Evolutionary conservation across 2,797 vertebrate species (phyloP).

Genomic region (Argyrosomus regius): DNA sequence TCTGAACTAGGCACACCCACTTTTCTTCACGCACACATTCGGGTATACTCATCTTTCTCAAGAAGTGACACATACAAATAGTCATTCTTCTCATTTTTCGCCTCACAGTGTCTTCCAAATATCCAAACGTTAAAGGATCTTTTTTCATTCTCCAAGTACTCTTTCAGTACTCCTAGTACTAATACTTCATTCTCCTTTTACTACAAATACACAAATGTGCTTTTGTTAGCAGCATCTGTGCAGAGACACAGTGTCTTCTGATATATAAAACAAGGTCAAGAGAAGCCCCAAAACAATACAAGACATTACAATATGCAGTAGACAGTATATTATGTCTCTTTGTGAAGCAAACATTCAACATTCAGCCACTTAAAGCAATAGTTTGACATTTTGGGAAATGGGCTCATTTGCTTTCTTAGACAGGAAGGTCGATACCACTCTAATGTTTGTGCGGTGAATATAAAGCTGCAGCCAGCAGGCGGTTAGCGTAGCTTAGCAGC

Average conservation of each 20-base stretch:
- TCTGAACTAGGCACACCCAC: slow-evolving; percentile 73
- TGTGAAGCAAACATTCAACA: background rate
- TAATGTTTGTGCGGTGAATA: background rate
- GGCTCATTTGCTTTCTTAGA: background rate
- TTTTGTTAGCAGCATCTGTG: background rate
- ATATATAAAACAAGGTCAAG: slow-evolving; percentile 20
- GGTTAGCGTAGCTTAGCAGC: background rate
- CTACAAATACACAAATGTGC: background rate
- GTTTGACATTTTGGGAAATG: too few relatives aligned
- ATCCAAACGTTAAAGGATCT: background rate
- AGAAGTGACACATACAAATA: background rate
- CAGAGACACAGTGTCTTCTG: background rate
- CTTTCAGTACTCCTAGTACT: too few relatives aligned
- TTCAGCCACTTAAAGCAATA: background rate
- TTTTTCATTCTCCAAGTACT: background rate
- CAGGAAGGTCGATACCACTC: background rate
- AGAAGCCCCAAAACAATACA: background rate
- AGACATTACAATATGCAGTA: background rate
- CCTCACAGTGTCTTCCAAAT: background rate
- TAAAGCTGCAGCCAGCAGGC: background rate
- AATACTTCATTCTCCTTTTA: too few relatives aligned
- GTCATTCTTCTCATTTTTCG: background rate
- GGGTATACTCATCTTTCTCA: slow-evolving; percentile 6
- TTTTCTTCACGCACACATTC: slow-evolving; percentile 46
- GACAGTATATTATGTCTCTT: background rate